Conservation (phyloP, 2,113 vertebrate genomes). For the Gorsachius goisagi region DNA sequence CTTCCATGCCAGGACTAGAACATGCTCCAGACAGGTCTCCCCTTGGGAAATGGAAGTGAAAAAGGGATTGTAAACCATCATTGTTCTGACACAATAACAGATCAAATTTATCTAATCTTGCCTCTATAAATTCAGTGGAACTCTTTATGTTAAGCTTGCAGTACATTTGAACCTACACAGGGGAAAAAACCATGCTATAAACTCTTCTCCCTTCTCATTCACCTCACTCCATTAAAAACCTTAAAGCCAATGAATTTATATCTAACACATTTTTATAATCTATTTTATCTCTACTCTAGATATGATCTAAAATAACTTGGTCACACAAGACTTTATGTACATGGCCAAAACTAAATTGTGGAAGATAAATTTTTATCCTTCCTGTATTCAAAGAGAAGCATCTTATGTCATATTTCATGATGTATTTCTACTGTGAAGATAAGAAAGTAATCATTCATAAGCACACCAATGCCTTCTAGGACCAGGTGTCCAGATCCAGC, state of each 20-base stretch:
- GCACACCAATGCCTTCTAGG: neutral
- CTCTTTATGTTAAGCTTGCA: neutral
- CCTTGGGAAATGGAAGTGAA: neutral
- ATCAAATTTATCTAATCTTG: neutral
- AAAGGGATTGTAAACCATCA: neutral
- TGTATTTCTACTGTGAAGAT: neutral
- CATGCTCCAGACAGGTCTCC: neutral
- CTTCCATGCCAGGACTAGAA: neutral
- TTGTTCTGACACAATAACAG: neutral
- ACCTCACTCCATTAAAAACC: neutral
- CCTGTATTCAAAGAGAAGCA: neutral
- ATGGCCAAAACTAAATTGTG: neutral
- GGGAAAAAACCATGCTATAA: neutral
- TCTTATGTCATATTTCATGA: neutral
- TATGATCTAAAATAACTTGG: neutral
- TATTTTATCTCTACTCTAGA: neutral
- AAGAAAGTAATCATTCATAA: neutral
- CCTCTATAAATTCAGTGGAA: neutral
- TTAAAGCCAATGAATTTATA: neutral
- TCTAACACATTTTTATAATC: neutral
- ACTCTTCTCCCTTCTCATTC: neutral
- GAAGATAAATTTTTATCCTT: neutral
- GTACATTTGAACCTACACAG: neutral
- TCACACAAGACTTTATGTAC: neutral
- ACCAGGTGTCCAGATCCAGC: neutral